These are phyloP conservation scores for Falco cherrug DNA, from an alignment of 2,797 vertebrate species.

Conservation along the genomic window DNA sequence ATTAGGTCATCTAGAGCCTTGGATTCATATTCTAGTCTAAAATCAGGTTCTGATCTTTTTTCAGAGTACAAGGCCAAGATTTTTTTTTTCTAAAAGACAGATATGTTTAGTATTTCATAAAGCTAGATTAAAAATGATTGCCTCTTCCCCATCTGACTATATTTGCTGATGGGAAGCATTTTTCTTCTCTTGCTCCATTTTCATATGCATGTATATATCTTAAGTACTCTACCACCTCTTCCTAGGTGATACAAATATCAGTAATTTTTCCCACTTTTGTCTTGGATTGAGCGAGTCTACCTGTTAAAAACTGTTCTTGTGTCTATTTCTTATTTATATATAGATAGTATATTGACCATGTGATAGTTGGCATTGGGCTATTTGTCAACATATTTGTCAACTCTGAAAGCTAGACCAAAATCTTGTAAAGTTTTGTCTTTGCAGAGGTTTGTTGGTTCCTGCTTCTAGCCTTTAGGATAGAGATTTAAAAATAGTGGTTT, in stretches of 20 bases:
- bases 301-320: background rate
- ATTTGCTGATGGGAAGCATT: background rate
- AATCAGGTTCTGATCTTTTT: background rate
- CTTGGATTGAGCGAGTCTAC: background rate
- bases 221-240: background rate
- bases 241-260: background rate
- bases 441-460: background rate
- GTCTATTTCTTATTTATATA: background rate
- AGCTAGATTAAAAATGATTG: background rate
- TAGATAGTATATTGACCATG: background rate
- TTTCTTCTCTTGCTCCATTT: background rate
- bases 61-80: background rate
- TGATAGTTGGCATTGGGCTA: background rate
- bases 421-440: background rate
- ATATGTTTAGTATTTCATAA: background rate
- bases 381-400: background rate
- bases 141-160: background rate
- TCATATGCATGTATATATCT: background rate
- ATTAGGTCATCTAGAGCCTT: background rate
- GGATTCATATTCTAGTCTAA: background rate
- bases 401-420: background rate
- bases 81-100: background rate
- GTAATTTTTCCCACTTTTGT: background rate
- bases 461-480: background rate
- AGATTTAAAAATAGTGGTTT: background rate